These are phyloP conservation scores for Mastomys coucha DNA, from an alignment of 2,113 vertebrate species.

Conservation along the genomic window DNA sequence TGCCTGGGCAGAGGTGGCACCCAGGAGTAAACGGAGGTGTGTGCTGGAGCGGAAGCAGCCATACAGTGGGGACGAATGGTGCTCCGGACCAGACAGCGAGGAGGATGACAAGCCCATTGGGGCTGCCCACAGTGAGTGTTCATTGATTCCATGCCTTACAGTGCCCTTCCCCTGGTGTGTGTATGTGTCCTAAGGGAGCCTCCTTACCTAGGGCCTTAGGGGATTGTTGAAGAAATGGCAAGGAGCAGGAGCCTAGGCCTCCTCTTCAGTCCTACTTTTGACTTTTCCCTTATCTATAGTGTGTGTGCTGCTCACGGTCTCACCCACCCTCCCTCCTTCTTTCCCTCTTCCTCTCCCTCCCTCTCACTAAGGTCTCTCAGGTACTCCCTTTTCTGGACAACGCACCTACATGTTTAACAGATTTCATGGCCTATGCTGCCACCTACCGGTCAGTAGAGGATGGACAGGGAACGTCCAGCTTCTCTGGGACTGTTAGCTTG, in stretches of 20 bases:
- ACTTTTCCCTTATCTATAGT: background rate
- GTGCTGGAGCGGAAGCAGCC: constrained; percentile 98
- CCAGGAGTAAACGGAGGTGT: constrained; percentile 96
- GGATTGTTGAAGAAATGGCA: background rate
- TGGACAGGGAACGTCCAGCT: background rate
- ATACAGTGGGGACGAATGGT: constrained; percentile 99
- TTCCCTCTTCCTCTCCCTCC: background rate
- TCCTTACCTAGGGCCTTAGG: background rate
- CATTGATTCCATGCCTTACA: background rate
- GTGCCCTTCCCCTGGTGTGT: background rate
- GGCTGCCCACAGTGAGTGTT: constrained; percentile 92
- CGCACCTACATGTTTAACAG: background rate
- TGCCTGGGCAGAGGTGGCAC: constrained; percentile 89
- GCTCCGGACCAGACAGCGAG: constrained; percentile 96
- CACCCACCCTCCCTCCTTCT: background rate
- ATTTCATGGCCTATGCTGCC: constrained; percentile 79
- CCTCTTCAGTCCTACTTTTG: background rate
- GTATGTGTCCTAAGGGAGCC: background rate
- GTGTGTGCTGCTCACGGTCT: background rate
- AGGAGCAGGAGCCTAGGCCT: background rate
- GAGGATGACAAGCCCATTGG: constrained; percentile 95
- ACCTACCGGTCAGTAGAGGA: constrained; percentile 70
- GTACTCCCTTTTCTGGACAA: background rate
- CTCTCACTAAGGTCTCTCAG: background rate
- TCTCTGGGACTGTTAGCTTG: background rate